A percentile compares a stretch with the other conserved stretches of the same genome.
Evolutionary conservation across 2,888 invertebrate genomes (phyloP).

Genomic region (Drosophila maculinotata): DNA sequence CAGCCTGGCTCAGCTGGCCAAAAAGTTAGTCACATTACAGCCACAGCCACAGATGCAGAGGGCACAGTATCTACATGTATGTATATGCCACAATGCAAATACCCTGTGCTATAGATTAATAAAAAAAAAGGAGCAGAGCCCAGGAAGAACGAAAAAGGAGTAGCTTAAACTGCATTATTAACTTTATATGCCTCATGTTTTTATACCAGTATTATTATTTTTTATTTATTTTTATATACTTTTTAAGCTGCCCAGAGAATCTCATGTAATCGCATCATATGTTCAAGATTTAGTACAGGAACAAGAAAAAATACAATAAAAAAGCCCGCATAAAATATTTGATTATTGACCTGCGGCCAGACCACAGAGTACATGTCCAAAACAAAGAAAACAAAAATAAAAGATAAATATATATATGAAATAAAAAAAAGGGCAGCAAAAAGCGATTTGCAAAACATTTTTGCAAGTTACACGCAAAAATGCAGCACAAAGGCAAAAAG

Average conservation of each 20-base stretch:
- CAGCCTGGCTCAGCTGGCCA: conserved; percentile 29
- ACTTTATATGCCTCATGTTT: too few species aligned
- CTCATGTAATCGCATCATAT: conserved; percentile 1
- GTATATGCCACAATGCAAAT: conserved; percentile 5
- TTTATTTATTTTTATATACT: too few species aligned
- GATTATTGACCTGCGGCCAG: conserved; percentile 26
- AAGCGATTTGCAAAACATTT: conserved; percentile 34
- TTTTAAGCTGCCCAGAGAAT: too few species aligned
- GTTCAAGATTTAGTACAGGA: neutral
- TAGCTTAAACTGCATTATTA: too few species aligned
- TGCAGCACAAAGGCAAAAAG: conserved; percentile 27
- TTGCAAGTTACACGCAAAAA: conserved; percentile 19
- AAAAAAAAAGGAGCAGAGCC: too few species aligned
- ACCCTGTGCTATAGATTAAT: conserved; percentile 28
- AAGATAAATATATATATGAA: neutral
- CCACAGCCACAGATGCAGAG: neutral
- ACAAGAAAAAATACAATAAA: neutral
- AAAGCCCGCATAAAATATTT: conserved; percentile 22
- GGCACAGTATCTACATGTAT: too few species aligned
- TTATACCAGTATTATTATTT: too few species aligned
- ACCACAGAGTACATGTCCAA: conserved; percentile 1
- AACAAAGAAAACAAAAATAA: neutral
- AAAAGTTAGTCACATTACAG: conserved; percentile 27
- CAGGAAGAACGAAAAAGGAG: too few species aligned
- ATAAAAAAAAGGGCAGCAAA: neutral